Percentiles rank a stretch among this genome's conserved stretches.
Conservation (phyloP, 2,888 invertebrate species). For the Drosophila lutescens region DNA sequence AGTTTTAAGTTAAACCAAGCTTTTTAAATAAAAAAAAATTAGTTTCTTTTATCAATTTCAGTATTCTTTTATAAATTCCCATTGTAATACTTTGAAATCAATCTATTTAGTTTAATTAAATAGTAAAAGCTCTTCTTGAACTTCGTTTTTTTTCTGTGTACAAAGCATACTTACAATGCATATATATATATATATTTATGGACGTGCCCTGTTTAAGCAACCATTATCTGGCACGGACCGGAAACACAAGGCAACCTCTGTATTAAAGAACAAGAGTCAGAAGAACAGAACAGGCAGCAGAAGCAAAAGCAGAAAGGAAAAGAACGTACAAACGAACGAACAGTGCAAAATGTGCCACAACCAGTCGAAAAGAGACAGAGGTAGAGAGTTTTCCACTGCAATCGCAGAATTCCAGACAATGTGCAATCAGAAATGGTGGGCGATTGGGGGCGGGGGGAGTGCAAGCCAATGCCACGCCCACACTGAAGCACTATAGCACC, state of each 20-base stretch:
- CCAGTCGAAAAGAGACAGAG: conserved; percentile 19
- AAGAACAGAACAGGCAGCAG: conserved; percentile 22
- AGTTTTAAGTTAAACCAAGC: not conserved
- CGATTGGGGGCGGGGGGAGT: not conserved
- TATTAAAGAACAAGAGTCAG: conserved; percentile 25
- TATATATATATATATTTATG: conserved; percentile 16
- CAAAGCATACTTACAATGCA: conserved; percentile 1
- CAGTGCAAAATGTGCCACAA: conserved; percentile 20
- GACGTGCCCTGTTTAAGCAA: conserved; percentile 68
- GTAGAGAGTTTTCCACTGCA: conserved; percentile 30
- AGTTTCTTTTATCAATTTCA: too few species aligned
- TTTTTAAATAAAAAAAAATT: not conserved
- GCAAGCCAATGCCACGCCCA: conserved; percentile 37
- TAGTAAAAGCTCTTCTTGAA: too few species aligned
- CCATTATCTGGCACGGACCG: conserved; percentile 71
- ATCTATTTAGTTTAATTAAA: too few species aligned
- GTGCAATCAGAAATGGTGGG: conserved; percentile 29
- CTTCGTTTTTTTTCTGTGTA: conserved; percentile 3
- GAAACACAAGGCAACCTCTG: conserved; percentile 73
- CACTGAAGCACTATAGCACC: conserved; percentile 10
- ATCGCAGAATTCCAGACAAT: conserved; percentile 46
- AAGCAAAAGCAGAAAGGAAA: not conserved
- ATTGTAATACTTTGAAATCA: too few species aligned
- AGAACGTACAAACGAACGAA: not conserved
- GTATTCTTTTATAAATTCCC: too few species aligned